Evolutionary conservation across 2,888 invertebrate species (phyloP).

Genomic region (Nomada fabriciana): DNA sequence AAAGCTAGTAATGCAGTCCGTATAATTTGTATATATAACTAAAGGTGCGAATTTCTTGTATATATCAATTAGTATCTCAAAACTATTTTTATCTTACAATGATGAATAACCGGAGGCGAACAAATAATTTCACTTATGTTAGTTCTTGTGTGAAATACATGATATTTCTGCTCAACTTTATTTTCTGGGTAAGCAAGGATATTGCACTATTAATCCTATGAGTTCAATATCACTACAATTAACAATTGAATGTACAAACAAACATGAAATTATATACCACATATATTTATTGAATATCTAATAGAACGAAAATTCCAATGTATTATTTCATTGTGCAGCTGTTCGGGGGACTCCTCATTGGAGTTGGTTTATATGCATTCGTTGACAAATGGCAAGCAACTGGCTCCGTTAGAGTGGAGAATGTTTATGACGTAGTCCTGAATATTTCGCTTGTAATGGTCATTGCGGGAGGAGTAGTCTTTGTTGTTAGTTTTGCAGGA

Average conservation of each 20-base stretch:
- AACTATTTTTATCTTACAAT: constrained; percentile 35
- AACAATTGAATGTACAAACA: neutral
- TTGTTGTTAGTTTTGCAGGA: constrained; percentile 96
- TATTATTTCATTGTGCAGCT: constrained; percentile 87
- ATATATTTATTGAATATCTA: neutral
- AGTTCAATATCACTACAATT: too few relatives aligned
- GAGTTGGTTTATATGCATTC: constrained; percentile 95
- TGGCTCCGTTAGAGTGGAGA: constrained; percentile 93
- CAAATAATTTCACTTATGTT: constrained; percentile 91
- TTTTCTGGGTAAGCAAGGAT: constrained; percentile 92
- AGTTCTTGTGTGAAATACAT: constrained; percentile 95
- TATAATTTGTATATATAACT: constrained; percentile 47
- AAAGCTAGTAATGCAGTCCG: constrained; percentile 17
- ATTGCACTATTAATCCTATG: neutral
- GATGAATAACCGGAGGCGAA: constrained; percentile 87
- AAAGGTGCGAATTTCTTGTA: constrained; percentile 31
- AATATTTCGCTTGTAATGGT: constrained; percentile 96
- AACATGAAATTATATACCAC: neutral
- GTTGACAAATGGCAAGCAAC: constrained; percentile 96
- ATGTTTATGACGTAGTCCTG: constrained; percentile 94
- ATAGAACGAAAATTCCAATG: neutral
- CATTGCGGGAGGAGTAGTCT: constrained; percentile 95
- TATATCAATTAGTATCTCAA: constrained; percentile 41
- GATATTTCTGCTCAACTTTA: constrained; percentile 94
- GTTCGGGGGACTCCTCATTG: constrained; percentile 93